Evolutionary conservation across 2,113 vertebrate species (phyloP), one percentile per base, ranked within the genome.

Genomic region (Ophthalmotilapia sp.): DNA sequence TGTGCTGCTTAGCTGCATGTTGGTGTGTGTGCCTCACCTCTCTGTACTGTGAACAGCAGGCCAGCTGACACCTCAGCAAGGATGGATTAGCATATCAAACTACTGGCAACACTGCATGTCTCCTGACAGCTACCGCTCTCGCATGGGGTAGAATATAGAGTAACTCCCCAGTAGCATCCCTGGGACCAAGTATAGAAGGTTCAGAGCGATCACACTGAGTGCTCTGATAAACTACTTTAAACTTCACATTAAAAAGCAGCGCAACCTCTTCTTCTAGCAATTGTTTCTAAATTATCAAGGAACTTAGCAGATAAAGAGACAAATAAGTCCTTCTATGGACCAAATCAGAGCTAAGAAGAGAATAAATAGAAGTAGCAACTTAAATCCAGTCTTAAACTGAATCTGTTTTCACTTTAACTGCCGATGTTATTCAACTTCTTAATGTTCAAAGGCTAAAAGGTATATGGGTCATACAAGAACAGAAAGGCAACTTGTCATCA

Each of bases 1-100:
- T 79, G 68, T 82, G 81, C 15, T 58, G 26, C 55, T 14, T 81
- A 65, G 83, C 53, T 80, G 36, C 21, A 60, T 88, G 84, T 31
- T 60, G 36, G 29, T 81, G 65, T 51, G 83, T 51, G 82, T 23
- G 83, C 45, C 15, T 85, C 79, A 49, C n/a, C 79, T 85, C 80
- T 85, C 68, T 89, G 84, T 87, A 73, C 86, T 81, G 88, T 83
- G 86, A 94, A 90, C 91, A 93, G 92, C 93, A 94, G 94, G 94
- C 86, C 89, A 90, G 87, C 90, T 92, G 92, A 95, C 91, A 94
- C 88, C 91, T 93, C 91, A 70, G 92, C 62, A 3, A 92, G 93
- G 90, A 82, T 60, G 87, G 91, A 95, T 95, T 94, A 95, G 83
- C 92, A 93, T 93, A 94, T 95, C 94, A 95, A 94, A 92, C 91